Conservation (phyloP, 2,113 vertebrate species). For the Xiphophorus couchianus region DNA sequence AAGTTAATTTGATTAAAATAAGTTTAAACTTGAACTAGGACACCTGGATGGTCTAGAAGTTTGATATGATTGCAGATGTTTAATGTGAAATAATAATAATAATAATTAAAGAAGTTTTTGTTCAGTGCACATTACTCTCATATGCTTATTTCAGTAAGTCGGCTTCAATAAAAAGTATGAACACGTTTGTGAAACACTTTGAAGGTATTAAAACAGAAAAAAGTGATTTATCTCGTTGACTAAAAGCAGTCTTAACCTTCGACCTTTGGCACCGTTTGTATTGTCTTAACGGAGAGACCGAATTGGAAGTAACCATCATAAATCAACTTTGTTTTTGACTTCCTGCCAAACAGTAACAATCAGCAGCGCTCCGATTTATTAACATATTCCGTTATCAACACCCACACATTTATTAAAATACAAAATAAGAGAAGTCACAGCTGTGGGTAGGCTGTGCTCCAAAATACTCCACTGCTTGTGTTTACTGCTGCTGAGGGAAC, state of each 20-base stretch:
- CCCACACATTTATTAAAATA: conserved; percentile 1
- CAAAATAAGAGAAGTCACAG: not conserved
- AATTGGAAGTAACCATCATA: not conserved
- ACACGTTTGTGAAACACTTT: no score
- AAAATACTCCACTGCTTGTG: not conserved
- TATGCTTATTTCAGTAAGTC: no score
- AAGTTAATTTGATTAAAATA: no score
- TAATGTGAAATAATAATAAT: no score
- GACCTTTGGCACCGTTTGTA: not conserved
- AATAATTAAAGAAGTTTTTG: no score
- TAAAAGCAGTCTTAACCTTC: not conserved
- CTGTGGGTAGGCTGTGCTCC: not conserved
- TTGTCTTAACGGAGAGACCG: not conserved
- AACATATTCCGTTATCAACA: not conserved
- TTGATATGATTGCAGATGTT: no score
- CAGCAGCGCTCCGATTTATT: not conserved
- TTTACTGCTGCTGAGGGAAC: not conserved
- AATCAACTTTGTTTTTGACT: not conserved
- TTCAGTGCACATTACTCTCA: no score
- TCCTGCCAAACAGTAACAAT: not conserved
- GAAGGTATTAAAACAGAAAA: not conserved
- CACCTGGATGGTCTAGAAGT: no score
- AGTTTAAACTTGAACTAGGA: no score
- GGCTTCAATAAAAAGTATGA: no score
- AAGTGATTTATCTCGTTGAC: not conserved